Conservation (phyloP, 2,888 invertebrate species). For the Ophonus ardosiacus region DNA sequence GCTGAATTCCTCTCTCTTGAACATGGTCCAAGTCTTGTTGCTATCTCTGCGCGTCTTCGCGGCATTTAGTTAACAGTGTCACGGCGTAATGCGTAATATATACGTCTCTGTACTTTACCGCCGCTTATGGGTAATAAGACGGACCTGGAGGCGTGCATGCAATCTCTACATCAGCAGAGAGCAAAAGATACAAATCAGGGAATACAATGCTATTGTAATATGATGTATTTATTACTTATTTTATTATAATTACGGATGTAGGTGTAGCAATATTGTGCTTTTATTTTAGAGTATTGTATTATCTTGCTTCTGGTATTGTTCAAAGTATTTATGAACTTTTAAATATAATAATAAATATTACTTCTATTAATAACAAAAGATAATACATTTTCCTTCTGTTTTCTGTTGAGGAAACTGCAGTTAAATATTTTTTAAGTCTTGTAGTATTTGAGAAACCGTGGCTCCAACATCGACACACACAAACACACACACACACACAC, state of each 20-base stretch:
- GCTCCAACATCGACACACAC: too few relatives aligned
- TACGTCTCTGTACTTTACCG: constrained; percentile 57
- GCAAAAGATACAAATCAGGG: background rate
- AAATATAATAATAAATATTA: background rate
- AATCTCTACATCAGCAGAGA: constrained; percentile 32
- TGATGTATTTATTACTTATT: constrained; percentile 38
- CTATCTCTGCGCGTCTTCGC: constrained; percentile 31
- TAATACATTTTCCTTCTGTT: background rate
- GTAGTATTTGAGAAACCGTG: too few relatives aligned
- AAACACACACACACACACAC: too few relatives aligned
- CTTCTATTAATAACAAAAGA: background rate
- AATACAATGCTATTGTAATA: constrained; percentile 19
- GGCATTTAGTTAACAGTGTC: constrained; percentile 50
- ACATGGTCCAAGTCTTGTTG: constrained; percentile 18
- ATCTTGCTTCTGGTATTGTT: constrained; percentile 40
- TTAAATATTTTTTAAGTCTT: too few relatives aligned
- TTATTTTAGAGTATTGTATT: constrained; percentile 39
- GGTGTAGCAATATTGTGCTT: constrained; percentile 10
- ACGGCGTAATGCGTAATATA: constrained; percentile 49
- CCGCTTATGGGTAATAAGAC: constrained; percentile 37
- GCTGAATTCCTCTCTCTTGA: constrained; percentile 16
- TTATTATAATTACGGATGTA: constrained; percentile 23
- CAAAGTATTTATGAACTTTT: background rate
- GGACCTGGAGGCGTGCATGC: constrained; percentile 17
- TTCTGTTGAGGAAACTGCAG: too few relatives aligned